Evolutionary conservation across 2,113 vertebrate genomes (phyloP), one percentile per base, ranked within the genome.

Genomic region (rabbit (Oryctolagus cuniculus)): DNA sequence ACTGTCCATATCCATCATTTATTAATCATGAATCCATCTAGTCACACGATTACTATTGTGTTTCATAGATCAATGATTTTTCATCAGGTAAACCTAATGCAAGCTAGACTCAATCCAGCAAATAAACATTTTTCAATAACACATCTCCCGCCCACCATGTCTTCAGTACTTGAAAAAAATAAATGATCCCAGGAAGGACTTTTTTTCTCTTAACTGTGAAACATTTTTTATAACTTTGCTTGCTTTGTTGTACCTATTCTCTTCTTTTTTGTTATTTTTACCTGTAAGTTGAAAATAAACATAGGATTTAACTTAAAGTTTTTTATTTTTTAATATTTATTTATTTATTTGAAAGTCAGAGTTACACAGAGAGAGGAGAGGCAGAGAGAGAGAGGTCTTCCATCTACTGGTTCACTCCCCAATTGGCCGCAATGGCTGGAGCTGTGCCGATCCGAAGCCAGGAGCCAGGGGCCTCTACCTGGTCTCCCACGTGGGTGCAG

Each of bases 141-240:
- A 55, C 15, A 74, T 17, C 55, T 58, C 15, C 19, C 44, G 6
- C 55, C 19, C 19, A 58, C 25, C 29, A n/a, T 38, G 10, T 61
- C 89, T 89, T 78, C 24, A 79, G 17, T 78, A 27, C 24, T 85
- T 78, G 21, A 63, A 38, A 77, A 44, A 90, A 27, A 4, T 58
- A 80, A 91, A 29, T 53, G 8, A 66, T n/a, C 36, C 17, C 24
- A 15, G 53, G 1, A 5, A 27, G 1, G 5, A 13, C 9, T 64
- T 69, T 38, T 80, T 34, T 64, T 70, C 36, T 3, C 13, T 91
- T 70, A 90, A 92, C 66, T 69, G 11, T 36, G 9, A 3, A 24
- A 61, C 44, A 44, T 95, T 93, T 79, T 66, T 90, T 89, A 24
- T 16, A 66, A 85, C 89, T 78, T 78, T 74, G 3, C 5, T 82